Conservation (phyloP, 30 jellyfish, hydroid and myxozoan species). For the Rhopilema esculentum region DNA sequence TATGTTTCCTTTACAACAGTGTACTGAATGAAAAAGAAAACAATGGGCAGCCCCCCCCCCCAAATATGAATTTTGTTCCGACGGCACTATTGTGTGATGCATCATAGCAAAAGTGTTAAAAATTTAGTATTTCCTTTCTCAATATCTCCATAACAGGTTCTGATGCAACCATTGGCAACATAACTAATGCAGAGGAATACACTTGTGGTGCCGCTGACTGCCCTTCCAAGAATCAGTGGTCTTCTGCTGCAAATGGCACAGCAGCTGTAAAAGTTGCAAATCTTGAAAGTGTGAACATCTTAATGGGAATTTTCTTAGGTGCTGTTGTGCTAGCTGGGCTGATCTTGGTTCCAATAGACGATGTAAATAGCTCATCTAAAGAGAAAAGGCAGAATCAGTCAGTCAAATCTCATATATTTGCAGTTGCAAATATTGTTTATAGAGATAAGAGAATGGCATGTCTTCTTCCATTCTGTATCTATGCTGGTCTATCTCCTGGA, state of each 20-base stretch:
- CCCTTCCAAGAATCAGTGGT: constrained; percentile 2
- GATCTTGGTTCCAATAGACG: constrained; percentile 26
- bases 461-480: constrained; percentile 16
- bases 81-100: too few relatives aligned
- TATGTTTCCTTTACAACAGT: too few relatives aligned
- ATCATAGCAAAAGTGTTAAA: too few relatives aligned
- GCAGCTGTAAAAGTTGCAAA: neutral
- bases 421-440: neutral
- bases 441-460: constrained; percentile 56
- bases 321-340: constrained; percentile 42
- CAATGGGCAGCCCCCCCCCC: too few relatives aligned
- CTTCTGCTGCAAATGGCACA: constrained; percentile 1
- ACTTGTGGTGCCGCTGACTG: constrained; percentile 66
- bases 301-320: constrained; percentile 35
- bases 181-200: neutral
- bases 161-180: too few relatives aligned
- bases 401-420: constrained; percentile 32
- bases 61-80: too few relatives aligned
- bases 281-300: constrained; percentile 43
- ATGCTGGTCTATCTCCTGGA: constrained; percentile 42
- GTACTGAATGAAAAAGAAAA: too few relatives aligned
- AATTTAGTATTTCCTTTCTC: neutral
- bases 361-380: neutral
- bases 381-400: constrained; percentile 9
- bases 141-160: neutral